A percentile compares a stretch with the other conserved stretches of the same genome.
These are phyloP conservation scores for Eupsilia transversa DNA, from an alignment of 2,888 invertebrate species.

Conservation along the genomic window DNA sequence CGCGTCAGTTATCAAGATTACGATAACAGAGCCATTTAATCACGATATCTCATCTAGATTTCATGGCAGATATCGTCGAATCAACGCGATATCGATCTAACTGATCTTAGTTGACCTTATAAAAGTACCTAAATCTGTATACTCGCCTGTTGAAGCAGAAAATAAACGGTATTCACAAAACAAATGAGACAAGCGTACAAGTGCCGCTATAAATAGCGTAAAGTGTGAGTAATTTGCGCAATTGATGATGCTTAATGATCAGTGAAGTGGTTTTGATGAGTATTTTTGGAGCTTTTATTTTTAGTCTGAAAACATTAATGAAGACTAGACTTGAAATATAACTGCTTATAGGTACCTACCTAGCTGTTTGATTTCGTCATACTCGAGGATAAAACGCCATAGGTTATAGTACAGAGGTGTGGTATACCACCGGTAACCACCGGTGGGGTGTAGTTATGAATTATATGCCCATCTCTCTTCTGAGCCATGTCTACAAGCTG, in stretches of 20 bases:
- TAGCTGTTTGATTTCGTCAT: no score
- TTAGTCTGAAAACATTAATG: conserved; percentile 1
- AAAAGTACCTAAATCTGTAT: background rate
- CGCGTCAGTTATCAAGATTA: background rate
- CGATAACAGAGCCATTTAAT: conserved; percentile 16
- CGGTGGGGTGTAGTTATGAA: no score
- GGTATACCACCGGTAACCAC: no score
- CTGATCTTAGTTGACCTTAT: conserved; percentile 19
- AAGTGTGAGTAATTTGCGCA: conserved; percentile 32
- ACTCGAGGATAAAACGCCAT: no score
- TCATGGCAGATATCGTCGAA: background rate
- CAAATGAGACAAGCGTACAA: conserved; percentile 32
- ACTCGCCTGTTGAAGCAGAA: conserved; percentile 18
- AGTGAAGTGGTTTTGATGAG: conserved; percentile 33
- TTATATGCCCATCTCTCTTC: no score
- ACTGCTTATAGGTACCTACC: background rate
- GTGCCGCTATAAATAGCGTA: conserved; percentile 41
- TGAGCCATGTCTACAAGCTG: no score
- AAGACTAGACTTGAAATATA: background rate
- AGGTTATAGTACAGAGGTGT: no score
- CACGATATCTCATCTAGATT: conserved; percentile 23
- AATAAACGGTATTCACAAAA: conserved; percentile 27
- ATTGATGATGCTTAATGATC: conserved; percentile 54
- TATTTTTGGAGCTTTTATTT: conserved; percentile 22
- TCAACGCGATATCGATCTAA: conserved; percentile 8